Base-by-base conservation (phyloP, 2,797 vertebrate species). In the Loris lydekkerianus region DNA sequence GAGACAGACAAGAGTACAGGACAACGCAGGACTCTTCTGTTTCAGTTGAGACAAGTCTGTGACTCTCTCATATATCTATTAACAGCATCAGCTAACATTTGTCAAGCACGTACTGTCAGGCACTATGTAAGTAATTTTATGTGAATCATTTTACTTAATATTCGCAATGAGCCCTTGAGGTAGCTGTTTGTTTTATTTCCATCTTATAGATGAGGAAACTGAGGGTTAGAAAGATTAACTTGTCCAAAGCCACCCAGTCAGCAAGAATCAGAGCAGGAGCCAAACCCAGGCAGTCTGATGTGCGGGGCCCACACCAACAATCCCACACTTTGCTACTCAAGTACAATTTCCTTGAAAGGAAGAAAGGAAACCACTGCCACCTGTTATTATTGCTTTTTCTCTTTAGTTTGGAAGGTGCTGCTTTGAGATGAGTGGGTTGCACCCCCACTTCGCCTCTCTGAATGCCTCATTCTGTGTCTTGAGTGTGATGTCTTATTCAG, bases 151-250 rank as follows among this genome's bases (percentile, higher is more conserved):
- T 78, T 77, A 73, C 82, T 89, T 72, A 85, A 77, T 63, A 73
- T 3, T 60, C 40, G 37, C 69, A 91, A 1, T 10, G 13, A 95
- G 15, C 40, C 87, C 89, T 1, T 20, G 70, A 49, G 46, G 7
- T 25, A 18, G 31, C 46, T 89, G 20, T 63, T 69, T 27, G 46
- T 93, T 85, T 77, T 34, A 85, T n/a, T 70, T 27, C 23, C 60
- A 78, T 67, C 70, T 67, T 69, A 89, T 31, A 89, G 10, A 73
- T 10, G 46, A 91, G 61, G 73, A 95, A 84, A 72, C 29, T 20
- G 67, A 53, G 13, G 23, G 2, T 80, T 67, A 73, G 58, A 73
- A 78, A 96, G 31, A n/a, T 46, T 76, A 61, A 84, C 34, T 90
- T 94, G 43, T 53, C 78, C 58, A 49, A 81, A 86, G 53, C 15